These are phyloP conservation scores for Bombus superbus DNA, from an alignment of 1,140 invertebrate species.

Conservation along the genomic window DNA sequence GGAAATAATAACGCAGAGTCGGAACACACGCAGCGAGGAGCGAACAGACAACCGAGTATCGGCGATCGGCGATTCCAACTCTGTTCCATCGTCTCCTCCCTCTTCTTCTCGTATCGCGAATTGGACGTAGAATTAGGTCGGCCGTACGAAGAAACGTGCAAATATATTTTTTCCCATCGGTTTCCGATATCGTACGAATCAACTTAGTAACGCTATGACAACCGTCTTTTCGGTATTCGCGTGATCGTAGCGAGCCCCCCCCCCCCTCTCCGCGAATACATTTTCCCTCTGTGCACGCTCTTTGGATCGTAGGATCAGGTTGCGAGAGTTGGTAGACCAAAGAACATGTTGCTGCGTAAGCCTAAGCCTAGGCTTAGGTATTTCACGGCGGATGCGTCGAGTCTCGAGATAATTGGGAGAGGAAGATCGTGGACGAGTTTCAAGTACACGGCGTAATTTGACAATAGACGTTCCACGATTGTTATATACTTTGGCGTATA, in stretches of 20 bases:
- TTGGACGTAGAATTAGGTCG: conserved; percentile 45
- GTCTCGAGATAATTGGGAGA: no score
- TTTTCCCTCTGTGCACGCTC: not conserved
- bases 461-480: no score
- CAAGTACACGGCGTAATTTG: no score
- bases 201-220: conserved; percentile 3
- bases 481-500: no score
- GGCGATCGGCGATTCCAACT: conserved; percentile 29
- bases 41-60: conserved; percentile 42
- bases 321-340: no score
- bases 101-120: conserved; percentile 34
- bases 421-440: no score
- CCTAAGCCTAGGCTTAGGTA: not conserved
- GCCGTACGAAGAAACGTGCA: conserved; percentile 18
- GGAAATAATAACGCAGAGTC: conserved; percentile 20
- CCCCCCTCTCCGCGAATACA: not conserved
- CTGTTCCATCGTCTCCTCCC: not conserved
- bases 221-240: not conserved
- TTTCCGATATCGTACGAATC: conserved; percentile 29
- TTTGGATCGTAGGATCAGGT: not conserved
- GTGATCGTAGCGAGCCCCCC: not conserved
- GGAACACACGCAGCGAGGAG: conserved; percentile 8
- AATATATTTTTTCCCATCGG: conserved; percentile 43
- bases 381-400: no score
- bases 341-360: not conserved